Evolutionary conservation across 2,888 invertebrate genomes (phyloP), one percentile per base, ranked within the genome.

Genomic region (Diarsia mendica): DNA sequence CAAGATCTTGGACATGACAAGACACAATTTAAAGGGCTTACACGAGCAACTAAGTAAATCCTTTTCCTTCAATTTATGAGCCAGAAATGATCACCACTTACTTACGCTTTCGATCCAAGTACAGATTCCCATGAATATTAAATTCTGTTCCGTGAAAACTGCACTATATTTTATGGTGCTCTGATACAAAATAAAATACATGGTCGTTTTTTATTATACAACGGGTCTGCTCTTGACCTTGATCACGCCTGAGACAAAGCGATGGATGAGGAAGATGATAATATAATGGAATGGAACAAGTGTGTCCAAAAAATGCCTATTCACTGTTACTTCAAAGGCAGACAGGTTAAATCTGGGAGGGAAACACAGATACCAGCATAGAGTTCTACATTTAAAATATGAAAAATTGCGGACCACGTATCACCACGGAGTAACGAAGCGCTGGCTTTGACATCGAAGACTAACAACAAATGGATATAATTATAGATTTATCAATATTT

Each of bases 1-100:
- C 55, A 73, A 76, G 65, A 73, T 65, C 65, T 71, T 67, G 70
- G 48, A 63, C 78, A 83, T 85, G 85, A 65, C 78, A 61, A 48
- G 48, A 70, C 72, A 85, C 77, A 51, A 70, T 39, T 55, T 67
- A 51, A 85, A 72, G 15, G 77, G 85, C 78, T 82, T 82, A 70
- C 77, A 72, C 15, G 15, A 65, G 15, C 28, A 9, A 49, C 64
- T 51, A 51, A 65, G 55, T 82, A 77, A 60, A 82, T 77, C 69
- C 33, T 58, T 85, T 77, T 15, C 67, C 20, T 20, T 82, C 48
- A 77, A 77, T 85, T 82, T 82, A 82, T 77, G 67, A 72, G 28
- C 55, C 67, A 70, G 55, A 77, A 65, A 13, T 51, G 39, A 61
- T 77, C 39, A 28, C 46, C 60, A 72, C 68, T 80, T 58, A 85